Conservation (phyloP, 2,888 invertebrate genomes). For the Pristionchus exspectatus region DNA sequence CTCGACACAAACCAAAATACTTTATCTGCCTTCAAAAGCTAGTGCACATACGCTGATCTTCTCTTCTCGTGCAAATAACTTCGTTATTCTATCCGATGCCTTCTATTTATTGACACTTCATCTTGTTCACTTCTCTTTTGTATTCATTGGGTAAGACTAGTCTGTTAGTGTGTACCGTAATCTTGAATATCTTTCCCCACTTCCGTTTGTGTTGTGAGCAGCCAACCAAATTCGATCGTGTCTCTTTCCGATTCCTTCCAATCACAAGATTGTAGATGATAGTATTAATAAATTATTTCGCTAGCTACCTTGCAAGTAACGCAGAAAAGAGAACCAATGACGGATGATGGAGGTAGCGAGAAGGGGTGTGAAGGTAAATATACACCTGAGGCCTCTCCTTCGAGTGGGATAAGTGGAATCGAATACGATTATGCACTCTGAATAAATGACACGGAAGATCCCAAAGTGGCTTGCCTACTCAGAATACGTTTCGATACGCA, state of each 20-base stretch:
- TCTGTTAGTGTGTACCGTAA: conserved; percentile 44
- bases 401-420: conserved; percentile 43
- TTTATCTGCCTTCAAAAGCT: conserved; percentile 39
- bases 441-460: conserved; percentile 44
- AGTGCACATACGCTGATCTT: conserved; percentile 18
- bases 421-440: conserved; percentile 40
- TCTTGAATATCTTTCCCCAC: not conserved
- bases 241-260: conserved; percentile 33
- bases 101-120: conserved; percentile 47
- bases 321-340: not conserved
- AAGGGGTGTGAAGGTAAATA: not conserved
- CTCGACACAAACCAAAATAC: conserved; percentile 26
- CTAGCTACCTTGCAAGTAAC: not conserved
- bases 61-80: conserved; percentile 20
- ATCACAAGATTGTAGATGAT: conserved; percentile 32
- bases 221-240: conserved; percentile 39
- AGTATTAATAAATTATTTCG: conserved; percentile 48
- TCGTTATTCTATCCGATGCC: not conserved
- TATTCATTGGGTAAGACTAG: conserved; percentile 35
- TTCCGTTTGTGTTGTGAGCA: conserved; percentile 33
- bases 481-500: not conserved
- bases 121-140: not conserved
- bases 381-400: not conserved
- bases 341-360: conserved; percentile 23
- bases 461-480: not conserved